Evolutionary conservation across 2,113 vertebrate genomes (phyloP).

Genomic region (Colinus virginianus): DNA sequence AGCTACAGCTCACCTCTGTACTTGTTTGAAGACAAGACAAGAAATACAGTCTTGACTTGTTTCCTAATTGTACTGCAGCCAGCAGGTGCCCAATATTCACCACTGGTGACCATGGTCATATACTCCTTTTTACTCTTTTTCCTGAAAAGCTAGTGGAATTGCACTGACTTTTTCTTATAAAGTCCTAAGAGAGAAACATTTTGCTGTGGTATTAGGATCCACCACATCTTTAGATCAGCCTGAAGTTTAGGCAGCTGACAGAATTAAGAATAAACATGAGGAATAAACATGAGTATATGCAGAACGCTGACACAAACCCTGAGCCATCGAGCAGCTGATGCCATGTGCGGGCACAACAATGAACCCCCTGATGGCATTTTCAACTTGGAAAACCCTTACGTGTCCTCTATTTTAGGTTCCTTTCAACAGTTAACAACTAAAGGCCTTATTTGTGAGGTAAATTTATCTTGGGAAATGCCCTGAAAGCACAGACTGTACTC

Average conservation of each 20-base stretch:
- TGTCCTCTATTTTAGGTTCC: constrained; percentile 40
- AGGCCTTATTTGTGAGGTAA: constrained; percentile 61
- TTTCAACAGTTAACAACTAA: constrained; percentile 52
- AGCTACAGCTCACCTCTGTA: background rate
- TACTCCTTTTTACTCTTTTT: background rate
- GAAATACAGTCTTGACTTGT: constrained; percentile 2
- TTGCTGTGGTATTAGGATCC: constrained; percentile 14
- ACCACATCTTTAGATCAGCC: constrained; percentile 10
- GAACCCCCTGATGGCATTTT: constrained; percentile 18
- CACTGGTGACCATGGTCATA: background rate
- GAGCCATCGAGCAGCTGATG: constrained; percentile 18
- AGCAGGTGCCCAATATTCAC: background rate
- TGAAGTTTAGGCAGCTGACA: constrained; percentile 55
- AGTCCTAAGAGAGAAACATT: background rate
- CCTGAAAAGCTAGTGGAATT: background rate
- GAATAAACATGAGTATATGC: background rate
- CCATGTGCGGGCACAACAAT: background rate
- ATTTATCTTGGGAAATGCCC: constrained; percentile 69
- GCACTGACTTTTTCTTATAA: background rate
- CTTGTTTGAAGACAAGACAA: background rate
- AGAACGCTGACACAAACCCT: constrained; percentile 21
- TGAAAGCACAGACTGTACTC: constrained; percentile 67
- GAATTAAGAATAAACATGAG: constrained; percentile 28
- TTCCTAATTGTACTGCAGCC: background rate
- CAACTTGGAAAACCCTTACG: constrained; percentile 27